Base-by-base conservation (phyloP, 2,888 invertebrate genomes). In the Epinotia demarniana region DNA sequence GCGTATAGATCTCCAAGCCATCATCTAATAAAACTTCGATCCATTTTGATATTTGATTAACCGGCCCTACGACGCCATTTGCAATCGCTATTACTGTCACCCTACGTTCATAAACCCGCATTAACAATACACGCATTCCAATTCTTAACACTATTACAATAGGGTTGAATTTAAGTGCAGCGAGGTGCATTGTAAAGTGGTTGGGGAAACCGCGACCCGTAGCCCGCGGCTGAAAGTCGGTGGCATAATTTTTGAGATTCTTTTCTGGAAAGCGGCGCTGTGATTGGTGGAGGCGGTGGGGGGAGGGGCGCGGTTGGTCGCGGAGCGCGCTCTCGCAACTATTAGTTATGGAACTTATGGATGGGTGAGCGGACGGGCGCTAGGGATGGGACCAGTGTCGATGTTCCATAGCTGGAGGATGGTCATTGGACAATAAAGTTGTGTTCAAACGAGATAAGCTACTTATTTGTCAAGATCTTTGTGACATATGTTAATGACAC, bases 341-440 rank as follows among this genome's bases (percentile, higher is more conserved):
- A 92, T 93, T 93, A 93, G 93, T 93, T 90, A 92, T 87, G 93
- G 90, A 91, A 93, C 92, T 93, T 90, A 92, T 87, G 93, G 90
- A 91, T 87, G 90, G 89, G 83, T 89, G 92, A 86, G 84, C 90
- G 86, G 83, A 78, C 80, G 84, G 84, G 74, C 77, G 80, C 4
- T 87, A 90, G 89, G 76, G 91, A 77, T 83, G 53, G n/a, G 53
- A 53, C n/a, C 1, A 2, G 4, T 53, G n/a, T 53, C 53, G 53
- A n/a, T 53, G 13, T 12, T 46, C 46, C 3, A 12, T 46, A 3
- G 39, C 8, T 39, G 6, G 33, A 23, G 23, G 23, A 2, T 33
- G 33, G 33, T 39, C 39, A 39, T 39, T 39, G 39, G 39, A 8
- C 8, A 8, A 0, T 8, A 2, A 39, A 39, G 9, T 39, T 9